These are phyloP conservation scores for Formicarius rufipectus DNA, from an alignment of 2,113 vertebrate species.

Conservation along the genomic window DNA sequence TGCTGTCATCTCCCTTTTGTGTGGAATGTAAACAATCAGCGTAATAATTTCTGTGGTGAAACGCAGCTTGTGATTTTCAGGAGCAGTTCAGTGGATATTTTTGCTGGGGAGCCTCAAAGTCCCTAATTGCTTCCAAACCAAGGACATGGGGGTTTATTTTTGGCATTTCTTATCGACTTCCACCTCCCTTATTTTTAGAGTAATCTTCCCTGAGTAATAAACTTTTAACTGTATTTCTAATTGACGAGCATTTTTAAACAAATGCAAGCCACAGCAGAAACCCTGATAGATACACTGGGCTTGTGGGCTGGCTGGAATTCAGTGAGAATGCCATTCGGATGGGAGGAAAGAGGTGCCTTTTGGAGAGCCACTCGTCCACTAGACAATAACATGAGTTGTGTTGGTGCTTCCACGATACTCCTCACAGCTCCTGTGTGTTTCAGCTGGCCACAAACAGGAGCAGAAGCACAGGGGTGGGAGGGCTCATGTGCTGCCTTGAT, in stretches of 20 bases:
- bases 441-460: accelerated
- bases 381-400: background rate
- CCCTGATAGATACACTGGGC: background rate
- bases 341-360: background rate
- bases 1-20: slow-evolving; percentile 55
- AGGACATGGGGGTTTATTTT: background rate
- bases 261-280: slow-evolving; percentile 37
- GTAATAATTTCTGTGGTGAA: slow-evolving; percentile 17
- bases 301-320: background rate
- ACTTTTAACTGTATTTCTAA: slow-evolving; percentile 37
- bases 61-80: background rate
- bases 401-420: background rate
- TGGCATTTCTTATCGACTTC: background rate
- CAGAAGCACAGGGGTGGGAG: accelerated
- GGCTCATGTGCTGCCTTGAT: accelerated
- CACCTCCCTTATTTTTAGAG: background rate
- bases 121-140: background rate
- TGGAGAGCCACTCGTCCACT: background rate
- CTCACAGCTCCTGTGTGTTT: background rate
- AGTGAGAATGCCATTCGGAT: background rate
- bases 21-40: slow-evolving; percentile 43
- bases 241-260: slow-evolving; percentile 17
- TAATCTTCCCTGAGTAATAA: background rate
- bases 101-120: background rate
- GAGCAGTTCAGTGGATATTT: background rate